Evolutionary conservation across 2,797 vertebrate species (phyloP).

Genomic region (Melanotaenia maccullochi): DNA sequence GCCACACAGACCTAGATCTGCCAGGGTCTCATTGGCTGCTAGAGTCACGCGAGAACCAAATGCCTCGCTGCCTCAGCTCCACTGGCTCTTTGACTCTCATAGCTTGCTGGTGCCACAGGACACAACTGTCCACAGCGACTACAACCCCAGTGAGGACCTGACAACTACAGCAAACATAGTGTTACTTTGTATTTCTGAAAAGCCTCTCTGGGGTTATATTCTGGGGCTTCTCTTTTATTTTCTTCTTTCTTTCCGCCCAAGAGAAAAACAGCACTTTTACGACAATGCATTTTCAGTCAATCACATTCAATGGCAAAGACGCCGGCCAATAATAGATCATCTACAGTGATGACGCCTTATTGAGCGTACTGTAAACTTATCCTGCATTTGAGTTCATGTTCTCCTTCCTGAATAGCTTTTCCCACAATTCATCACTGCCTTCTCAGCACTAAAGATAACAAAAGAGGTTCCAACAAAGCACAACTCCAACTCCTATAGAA

Average conservation of each 20-base stretch:
- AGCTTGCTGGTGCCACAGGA: slow-evolving; percentile 71
- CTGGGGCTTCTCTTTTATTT: neutral
- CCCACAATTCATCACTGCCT: slow-evolving; percentile 62
- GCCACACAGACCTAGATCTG: slow-evolving; percentile 77
- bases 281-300: slow-evolving; percentile 4
- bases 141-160: slow-evolving; percentile 28
- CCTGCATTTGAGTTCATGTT: slow-evolving; percentile 34
- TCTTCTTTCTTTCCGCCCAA: neutral
- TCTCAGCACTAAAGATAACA: slow-evolving; percentile 64
- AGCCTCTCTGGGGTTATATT: neutral
- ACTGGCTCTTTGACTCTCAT: slow-evolving; percentile 80
- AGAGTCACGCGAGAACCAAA: slow-evolving; percentile 71
- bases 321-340: neutral
- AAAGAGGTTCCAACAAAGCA: slow-evolving; percentile 69
- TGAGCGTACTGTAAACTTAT: slow-evolving; percentile 56
- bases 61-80: slow-evolving; percentile 60
- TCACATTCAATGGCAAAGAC: neutral
- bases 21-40: slow-evolving; percentile 77
- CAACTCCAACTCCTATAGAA: slow-evolving; percentile 30
- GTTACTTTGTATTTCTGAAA: slow-evolving; percentile 10
- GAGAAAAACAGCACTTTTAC: neutral
- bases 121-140: slow-evolving; percentile 57
- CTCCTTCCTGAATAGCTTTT: slow-evolving; percentile 37
- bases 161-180: slow-evolving; percentile 20
- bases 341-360: slow-evolving; percentile 6